Percentiles rank a stretch among this genome's conserved stretches.
Evolutionary conservation across 2,113 vertebrate species (phyloP).

Genomic region (Kryptolebias marmoratus): DNA sequence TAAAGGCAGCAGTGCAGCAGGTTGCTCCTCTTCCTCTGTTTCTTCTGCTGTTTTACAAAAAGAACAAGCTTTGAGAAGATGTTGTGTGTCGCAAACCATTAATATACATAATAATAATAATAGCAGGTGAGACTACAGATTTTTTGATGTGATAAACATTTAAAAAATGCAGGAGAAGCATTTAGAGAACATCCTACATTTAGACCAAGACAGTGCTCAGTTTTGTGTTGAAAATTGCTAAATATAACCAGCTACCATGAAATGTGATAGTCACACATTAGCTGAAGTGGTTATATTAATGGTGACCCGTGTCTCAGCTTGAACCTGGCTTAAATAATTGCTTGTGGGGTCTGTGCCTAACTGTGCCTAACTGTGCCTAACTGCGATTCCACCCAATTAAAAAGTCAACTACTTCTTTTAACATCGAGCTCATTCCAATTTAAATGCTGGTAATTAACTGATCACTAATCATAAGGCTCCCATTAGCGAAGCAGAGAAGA

Average conservation of each 20-base stretch:
- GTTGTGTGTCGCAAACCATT: too few relatives aligned
- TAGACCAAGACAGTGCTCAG: too few relatives aligned
- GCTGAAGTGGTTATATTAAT: not conserved
- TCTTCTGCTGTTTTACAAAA: too few relatives aligned
- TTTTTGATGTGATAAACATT: too few relatives aligned
- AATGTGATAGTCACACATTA: not conserved
- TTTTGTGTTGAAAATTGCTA: not conserved
- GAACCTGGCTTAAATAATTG: not conserved
- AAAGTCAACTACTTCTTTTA: slow-evolving; percentile 7
- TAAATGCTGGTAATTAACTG: slow-evolving; percentile 24
- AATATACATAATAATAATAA: too few relatives aligned
- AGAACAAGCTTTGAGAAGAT: too few relatives aligned
- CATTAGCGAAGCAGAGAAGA: not conserved
- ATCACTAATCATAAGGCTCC: slow-evolving; percentile 13
- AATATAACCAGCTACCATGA: not conserved
- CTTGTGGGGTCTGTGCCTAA: not conserved
- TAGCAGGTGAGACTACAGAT: not conserved
- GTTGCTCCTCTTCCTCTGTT: too few relatives aligned
- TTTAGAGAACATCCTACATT: too few relatives aligned
- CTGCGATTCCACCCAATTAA: slow-evolving; percentile 8
- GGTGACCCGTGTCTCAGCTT: not conserved
- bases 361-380: not conserved
- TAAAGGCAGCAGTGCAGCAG: too few relatives aligned
- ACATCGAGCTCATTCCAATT: not conserved
- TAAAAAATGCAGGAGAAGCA: too few relatives aligned